Percentiles rank a stretch among this genome's conserved stretches.
phyloP scores from a whole-genome alignment of 2,888 invertebrate genomes.

The Hirtodrosophila trivittata region DNA sequence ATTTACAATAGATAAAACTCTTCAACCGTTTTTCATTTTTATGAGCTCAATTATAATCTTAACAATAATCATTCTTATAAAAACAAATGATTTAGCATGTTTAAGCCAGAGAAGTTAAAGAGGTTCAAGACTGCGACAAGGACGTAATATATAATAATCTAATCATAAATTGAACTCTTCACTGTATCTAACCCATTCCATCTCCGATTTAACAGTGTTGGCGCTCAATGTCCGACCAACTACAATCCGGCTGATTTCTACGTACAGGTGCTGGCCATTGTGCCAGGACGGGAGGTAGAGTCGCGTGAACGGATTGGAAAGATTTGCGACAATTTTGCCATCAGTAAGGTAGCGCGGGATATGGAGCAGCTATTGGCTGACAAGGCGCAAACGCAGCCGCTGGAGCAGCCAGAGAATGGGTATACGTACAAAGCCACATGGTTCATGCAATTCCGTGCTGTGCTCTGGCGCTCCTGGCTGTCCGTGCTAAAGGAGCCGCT shows the following conservation, averaged over 20 bases:
- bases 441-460: constrained; percentile 94
- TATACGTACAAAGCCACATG: constrained; percentile 87
- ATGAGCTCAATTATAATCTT: too few species aligned
- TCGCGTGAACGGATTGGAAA: constrained; percentile 91
- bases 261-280: constrained; percentile 93
- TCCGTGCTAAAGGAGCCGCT: constrained; percentile 95
- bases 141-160: too few species aligned
- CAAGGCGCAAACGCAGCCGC: constrained; percentile 59
- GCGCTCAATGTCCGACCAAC: constrained; percentile 93
- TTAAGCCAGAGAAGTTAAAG: too few species aligned
- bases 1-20: too few species aligned
- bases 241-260: constrained; percentile 98
- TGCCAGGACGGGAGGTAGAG: constrained; percentile 92
- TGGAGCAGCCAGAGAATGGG: constrained; percentile 86
- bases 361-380: constrained; percentile 79
- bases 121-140: too few species aligned
- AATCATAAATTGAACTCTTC: neutral
- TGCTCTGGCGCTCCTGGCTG: constrained; percentile 95
- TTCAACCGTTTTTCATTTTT: too few species aligned
- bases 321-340: constrained; percentile 90
- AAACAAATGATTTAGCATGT: too few species aligned
- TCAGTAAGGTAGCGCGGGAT: constrained; percentile 81
- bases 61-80: too few species aligned
- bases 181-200: too few species aligned
- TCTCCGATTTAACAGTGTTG: constrained; percentile 85